These are phyloP conservation scores for Drosophila bocqueti DNA, from an alignment of 1,140 invertebrate species.

Conservation along the genomic window DNA sequence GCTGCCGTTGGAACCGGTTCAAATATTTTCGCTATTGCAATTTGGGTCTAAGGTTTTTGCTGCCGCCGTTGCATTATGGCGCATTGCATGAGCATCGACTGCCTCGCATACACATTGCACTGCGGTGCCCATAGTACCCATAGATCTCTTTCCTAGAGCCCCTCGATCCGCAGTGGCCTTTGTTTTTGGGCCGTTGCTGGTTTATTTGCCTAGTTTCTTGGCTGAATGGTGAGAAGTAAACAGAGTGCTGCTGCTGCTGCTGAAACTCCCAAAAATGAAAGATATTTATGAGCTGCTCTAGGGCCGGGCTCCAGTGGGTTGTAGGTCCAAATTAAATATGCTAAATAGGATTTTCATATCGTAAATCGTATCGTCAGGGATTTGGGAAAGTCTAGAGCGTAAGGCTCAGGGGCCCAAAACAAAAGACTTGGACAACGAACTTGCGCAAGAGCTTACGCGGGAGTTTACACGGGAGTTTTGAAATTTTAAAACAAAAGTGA, in stretches of 20 bases:
- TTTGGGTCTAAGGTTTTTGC: conserved; percentile 73
- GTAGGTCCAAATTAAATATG: conserved; percentile 43
- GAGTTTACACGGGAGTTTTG: not conserved
- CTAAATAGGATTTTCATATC: conserved; percentile 40
- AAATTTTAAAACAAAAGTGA: not conserved
- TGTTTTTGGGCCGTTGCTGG: conserved; percentile 41
- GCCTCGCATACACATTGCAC: conserved; percentile 39
- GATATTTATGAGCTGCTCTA: conserved; percentile 41
- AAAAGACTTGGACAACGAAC: conserved; percentile 61
- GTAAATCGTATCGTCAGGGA: conserved; percentile 19
- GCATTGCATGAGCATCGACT: conserved; percentile 67
- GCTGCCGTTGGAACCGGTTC: conserved; percentile 67
- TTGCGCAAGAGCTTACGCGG: conserved; percentile 4
- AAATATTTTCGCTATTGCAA: conserved; percentile 74
- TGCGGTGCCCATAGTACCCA: conserved; percentile 2
- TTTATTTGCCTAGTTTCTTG: conserved; percentile 47
- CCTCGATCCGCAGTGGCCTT: conserved; percentile 31
- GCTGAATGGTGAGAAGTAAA: conserved; percentile 45
- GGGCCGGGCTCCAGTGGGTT: conserved; percentile 6
- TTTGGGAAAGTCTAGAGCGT: conserved; percentile 3
- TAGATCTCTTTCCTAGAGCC: conserved; percentile 34
- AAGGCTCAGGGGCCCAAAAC: conserved; percentile 16
- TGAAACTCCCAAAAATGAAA: conserved; percentile 18
- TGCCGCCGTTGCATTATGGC: conserved; percentile 44
- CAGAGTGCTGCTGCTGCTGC: not conserved